Evolutionary conservation across 2,888 invertebrate genomes (phyloP).

Genomic region (Pilophorus perplexus): DNA sequence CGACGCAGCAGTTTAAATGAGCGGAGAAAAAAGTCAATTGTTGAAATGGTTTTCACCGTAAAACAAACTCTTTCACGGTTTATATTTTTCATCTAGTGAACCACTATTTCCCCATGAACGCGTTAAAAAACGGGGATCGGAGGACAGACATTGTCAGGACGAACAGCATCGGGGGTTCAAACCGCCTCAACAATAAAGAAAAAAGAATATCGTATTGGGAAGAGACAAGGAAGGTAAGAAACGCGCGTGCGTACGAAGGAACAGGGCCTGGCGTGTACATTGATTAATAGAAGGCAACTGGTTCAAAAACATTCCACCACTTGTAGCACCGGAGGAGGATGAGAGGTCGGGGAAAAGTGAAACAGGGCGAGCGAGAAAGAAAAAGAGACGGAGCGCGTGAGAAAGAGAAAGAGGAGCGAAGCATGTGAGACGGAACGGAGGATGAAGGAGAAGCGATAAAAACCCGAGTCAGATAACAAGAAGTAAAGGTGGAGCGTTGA

Average conservation of each 20-base stretch:
- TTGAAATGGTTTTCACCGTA: no score
- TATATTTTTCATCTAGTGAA: no score
- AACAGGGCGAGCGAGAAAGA: no score
- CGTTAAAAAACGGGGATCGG: no score
- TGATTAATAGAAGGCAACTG: constrained; percentile 40
- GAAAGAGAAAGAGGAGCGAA: no score
- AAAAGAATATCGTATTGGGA: background rate
- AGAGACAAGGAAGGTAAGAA: background rate
- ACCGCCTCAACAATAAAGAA: background rate
- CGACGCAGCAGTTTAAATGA: no score
- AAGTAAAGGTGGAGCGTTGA: constrained; percentile 9
- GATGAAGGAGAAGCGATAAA: constrained; percentile 6
- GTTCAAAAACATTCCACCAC: constrained; percentile 42
- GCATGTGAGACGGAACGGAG: background rate
- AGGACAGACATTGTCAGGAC: no score
- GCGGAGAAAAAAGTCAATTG: no score
- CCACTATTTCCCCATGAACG: no score
- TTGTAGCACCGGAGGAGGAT: constrained; percentile 25
- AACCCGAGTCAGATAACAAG: constrained; percentile 17
- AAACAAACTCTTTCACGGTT: no score
- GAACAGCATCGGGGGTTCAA: no score
- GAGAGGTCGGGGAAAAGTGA: constrained; percentile 2
- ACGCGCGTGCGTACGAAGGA: constrained; percentile 29
- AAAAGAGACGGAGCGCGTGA: no score
- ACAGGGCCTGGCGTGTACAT: constrained; percentile 32